Percentiles rank a stretch among this genome's conserved stretches.
phyloP scores from a whole-genome alignment of 2,113 vertebrate genomes.

The Panurus biarmicus region DNA sequence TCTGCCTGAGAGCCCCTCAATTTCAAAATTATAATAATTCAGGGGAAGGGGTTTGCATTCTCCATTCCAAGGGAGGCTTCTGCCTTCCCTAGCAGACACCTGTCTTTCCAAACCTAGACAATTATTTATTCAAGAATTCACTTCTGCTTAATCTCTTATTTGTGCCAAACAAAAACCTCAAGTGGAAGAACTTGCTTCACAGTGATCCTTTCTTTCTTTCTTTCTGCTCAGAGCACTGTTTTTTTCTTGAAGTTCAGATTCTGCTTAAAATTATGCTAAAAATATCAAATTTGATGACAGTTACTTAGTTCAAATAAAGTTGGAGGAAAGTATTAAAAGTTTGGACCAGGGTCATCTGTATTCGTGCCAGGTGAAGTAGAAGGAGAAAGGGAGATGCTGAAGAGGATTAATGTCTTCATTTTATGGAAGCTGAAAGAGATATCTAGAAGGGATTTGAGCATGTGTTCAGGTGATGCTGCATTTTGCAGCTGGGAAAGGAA shows the following conservation, averaged over 20 bases:
- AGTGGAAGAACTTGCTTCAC: background rate
- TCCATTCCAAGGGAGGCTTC: background rate
- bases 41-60: background rate
- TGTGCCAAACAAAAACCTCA: background rate
- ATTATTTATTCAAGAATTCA: conserved; percentile 43
- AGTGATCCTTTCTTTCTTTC: background rate
- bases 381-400: background rate
- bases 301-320: background rate
- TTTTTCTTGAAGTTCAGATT: background rate
- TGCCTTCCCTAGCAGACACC: background rate
- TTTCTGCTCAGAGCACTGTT: background rate
- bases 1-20: background rate
- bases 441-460: background rate
- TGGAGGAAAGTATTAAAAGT: background rate
- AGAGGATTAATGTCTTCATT: background rate
- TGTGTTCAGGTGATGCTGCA: background rate
- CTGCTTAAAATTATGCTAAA: background rate
- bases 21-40: background rate
- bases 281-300: background rate
- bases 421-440: background rate
- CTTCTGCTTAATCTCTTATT: background rate
- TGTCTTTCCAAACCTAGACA: background rate
- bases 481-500: background rate
- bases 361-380: background rate
- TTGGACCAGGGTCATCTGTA: background rate